Evolutionary conservation across 2,888 invertebrate genomes (phyloP).

Genomic region (Myathropa florea): DNA sequence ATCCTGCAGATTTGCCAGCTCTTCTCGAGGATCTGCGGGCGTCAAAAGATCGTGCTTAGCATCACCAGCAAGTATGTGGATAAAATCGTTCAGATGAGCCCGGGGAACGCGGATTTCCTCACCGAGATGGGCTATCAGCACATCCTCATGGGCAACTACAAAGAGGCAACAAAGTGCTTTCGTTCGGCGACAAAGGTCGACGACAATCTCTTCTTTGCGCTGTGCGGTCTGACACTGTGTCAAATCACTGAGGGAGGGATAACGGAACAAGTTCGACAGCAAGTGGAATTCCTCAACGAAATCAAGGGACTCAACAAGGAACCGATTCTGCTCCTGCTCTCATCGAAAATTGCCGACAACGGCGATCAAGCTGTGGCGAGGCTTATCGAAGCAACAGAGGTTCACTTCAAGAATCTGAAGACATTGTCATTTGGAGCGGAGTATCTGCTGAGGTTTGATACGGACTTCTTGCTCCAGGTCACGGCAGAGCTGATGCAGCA

Average conservation of each 20-base stretch:
- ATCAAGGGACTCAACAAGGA: constrained; percentile 86
- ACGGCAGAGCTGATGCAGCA: constrained; percentile 89
- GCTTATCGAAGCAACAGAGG: constrained; percentile 84
- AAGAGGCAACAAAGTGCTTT: constrained; percentile 90
- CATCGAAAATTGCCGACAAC: constrained; percentile 84
- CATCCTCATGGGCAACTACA: constrained; percentile 86
- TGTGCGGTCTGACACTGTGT: constrained; percentile 91
- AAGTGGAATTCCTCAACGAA: constrained; percentile 92
- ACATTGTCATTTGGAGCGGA: constrained; percentile 87
- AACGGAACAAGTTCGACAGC: constrained; percentile 89
- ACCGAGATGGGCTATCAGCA: constrained; percentile 92
- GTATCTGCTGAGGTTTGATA: constrained; percentile 89
- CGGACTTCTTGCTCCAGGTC: constrained; percentile 91
- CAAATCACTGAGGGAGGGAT: constrained; percentile 88
- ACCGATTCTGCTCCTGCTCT: constrained; percentile 86
- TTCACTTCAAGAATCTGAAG: constrained; percentile 81
- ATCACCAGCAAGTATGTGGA: constrained; percentile 90
- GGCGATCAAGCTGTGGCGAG: constrained; percentile 83
- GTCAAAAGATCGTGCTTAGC: constrained; percentile 85
- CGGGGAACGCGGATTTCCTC: constrained; percentile 86
- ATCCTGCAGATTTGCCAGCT: constrained; percentile 87
- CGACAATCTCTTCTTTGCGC: constrained; percentile 89
- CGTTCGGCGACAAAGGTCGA: constrained; percentile 91
- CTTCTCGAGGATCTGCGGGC: constrained; percentile 87
- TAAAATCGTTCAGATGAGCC: constrained; percentile 86